Conservation (phyloP, 2,888 invertebrate genomes). For the Luperina nickerlii region DNA sequence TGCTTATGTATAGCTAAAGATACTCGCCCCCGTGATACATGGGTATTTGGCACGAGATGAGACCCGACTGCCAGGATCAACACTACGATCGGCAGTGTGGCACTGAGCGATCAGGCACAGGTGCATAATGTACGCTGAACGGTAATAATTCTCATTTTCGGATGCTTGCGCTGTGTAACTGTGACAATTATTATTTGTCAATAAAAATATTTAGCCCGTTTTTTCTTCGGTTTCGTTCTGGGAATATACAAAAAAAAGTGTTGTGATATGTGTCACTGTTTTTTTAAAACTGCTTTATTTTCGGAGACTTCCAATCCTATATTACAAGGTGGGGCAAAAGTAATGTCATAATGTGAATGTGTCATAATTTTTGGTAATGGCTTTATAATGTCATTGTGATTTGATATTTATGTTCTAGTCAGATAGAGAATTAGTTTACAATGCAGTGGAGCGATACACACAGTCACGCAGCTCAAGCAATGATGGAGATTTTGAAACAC, state of each 20-base stretch:
- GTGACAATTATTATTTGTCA: conserved; percentile 27
- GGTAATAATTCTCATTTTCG: conserved; percentile 41
- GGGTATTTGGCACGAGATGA: conserved; percentile 65
- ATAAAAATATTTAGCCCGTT: neutral
- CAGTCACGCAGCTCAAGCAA: neutral
- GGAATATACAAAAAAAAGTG: neutral
- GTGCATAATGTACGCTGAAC: conserved; percentile 46
- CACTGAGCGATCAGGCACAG: conserved; percentile 62
- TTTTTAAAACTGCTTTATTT: neutral
- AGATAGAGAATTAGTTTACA: neutral
- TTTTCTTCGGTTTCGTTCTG: neutral
- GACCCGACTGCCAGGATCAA: conserved; percentile 66
- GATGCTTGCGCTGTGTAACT: conserved; percentile 33
- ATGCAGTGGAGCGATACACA: neutral
- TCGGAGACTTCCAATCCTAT: neutral
- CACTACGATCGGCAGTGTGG: conserved; percentile 48
- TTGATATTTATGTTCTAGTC: neutral
- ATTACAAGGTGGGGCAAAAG: neutral
- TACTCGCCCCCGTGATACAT: conserved; percentile 65
- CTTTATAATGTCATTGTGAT: neutral
- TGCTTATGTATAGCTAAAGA: conserved; percentile 68
- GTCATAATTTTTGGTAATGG: neutral
- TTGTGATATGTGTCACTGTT: conserved; percentile 10
- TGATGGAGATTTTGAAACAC: neutral
- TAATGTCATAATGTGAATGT: neutral